Evolutionary conservation across 2,113 vertebrate species (phyloP).

Genomic region (cattle (Bos taurus)): DNA sequence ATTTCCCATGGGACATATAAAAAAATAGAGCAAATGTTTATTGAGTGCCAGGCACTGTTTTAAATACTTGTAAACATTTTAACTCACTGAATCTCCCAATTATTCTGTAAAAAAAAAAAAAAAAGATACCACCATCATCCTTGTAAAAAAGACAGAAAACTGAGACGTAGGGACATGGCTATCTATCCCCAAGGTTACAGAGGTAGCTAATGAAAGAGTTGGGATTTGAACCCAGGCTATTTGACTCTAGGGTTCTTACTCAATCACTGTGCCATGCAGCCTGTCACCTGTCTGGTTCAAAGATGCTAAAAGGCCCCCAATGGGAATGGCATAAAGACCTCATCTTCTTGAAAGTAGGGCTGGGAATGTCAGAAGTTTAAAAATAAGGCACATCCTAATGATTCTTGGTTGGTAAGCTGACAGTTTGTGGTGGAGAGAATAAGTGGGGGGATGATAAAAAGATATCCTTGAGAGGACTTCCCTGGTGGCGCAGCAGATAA

Average conservation of each 20-base stretch:
- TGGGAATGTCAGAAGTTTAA: neutral
- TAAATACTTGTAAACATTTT: neutral
- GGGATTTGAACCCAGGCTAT: neutral
- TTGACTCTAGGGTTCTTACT: neutral
- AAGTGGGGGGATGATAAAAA: neutral
- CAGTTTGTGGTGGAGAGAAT: neutral
- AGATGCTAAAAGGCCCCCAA: neutral
- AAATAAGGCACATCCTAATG: neutral
- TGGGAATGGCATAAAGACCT: neutral
- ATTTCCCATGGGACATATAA: neutral
- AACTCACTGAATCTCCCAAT: neutral
- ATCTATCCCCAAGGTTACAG: neutral
- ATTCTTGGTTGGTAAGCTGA: neutral
- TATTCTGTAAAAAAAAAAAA: neutral
- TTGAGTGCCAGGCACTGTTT: neutral
- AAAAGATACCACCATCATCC: neutral
- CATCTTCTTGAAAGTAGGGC: neutral
- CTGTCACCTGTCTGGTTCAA: neutral
- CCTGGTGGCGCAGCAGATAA: neutral
- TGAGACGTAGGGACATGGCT: neutral
- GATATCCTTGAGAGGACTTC: neutral
- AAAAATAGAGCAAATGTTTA: conserved; percentile 1
- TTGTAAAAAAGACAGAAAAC: neutral
- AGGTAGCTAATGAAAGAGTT: neutral
- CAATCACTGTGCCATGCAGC: neutral